Conservation (phyloP, 92 coral and sea anemone genomes). For the Phymanthus crucifer region DNA sequence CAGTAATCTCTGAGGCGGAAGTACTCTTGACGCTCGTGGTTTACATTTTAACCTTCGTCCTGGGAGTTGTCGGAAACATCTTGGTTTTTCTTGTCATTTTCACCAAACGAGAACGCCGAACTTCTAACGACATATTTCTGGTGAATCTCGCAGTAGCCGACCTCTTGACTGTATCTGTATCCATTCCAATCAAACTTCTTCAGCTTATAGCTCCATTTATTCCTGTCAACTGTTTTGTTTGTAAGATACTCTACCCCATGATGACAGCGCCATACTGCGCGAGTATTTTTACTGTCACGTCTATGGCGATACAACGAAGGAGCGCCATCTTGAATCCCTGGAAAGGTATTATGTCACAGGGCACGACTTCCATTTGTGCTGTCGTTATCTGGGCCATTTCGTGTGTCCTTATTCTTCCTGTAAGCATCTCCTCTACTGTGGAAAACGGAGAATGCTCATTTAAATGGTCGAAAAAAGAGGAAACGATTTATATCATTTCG, state of each 20-base stretch:
- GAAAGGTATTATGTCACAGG: conserved; percentile 18
- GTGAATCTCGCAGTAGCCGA: conserved; percentile 37
- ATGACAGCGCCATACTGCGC: conserved; percentile 45
- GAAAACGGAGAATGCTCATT: conserved; percentile 6
- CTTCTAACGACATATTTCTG: conserved; percentile 39
- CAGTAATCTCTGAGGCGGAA: conserved; percentile 25
- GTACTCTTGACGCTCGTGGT: conserved; percentile 35
- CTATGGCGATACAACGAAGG: conserved; percentile 42
- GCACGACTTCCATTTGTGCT: conserved; percentile 9
- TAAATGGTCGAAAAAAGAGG: conserved; percentile 18
- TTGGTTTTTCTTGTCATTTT: conserved; percentile 41
- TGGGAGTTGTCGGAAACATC: conserved; percentile 44
- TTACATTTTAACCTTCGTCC: conserved; percentile 39
- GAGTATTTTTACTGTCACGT: conserved; percentile 40
- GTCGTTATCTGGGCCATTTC: conserved; percentile 25
- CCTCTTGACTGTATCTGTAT: conserved; percentile 30
- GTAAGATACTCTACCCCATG: conserved; percentile 36
- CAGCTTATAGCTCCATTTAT: conserved; percentile 32
- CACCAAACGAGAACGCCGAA: conserved; percentile 33
- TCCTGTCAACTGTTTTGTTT: conserved; percentile 27
- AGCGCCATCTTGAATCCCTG: conserved; percentile 41
- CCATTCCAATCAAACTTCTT: conserved; percentile 34
- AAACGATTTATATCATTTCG: conserved; percentile 27
- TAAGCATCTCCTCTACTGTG: conserved; percentile 7
- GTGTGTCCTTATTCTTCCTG: conserved; percentile 2